Conservation (phyloP, 2,888 invertebrate species). For the Drosophila suboccidentalis region DNA sequence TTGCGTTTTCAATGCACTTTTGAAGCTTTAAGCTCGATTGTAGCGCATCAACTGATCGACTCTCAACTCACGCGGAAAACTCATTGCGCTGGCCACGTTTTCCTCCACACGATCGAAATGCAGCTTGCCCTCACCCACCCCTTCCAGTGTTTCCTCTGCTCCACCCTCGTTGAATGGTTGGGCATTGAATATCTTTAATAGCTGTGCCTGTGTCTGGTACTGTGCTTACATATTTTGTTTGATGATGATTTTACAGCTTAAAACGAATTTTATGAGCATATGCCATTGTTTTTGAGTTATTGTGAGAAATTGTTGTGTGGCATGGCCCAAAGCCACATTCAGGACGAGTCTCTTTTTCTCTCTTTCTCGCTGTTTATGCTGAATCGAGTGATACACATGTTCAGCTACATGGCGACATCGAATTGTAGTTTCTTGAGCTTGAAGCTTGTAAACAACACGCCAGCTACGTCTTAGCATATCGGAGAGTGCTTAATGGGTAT, state of each 20-base stretch:
- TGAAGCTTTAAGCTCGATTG: constrained; percentile 9
- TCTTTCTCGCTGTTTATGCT: neutral
- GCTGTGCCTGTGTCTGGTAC: constrained; percentile 39
- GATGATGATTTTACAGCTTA: constrained; percentile 85
- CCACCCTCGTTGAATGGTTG: constrained; percentile 14
- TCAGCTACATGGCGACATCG: constrained; percentile 83
- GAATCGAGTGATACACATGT: constrained; percentile 82
- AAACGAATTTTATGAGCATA: constrained; percentile 84
- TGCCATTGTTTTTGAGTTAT: constrained; percentile 83
- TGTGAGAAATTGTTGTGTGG: constrained; percentile 78
- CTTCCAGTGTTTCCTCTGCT: neutral
- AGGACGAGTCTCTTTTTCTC: constrained; percentile 8
- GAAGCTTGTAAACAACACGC: constrained; percentile 49
- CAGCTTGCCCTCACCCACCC: constrained; percentile 17
- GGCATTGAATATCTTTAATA: constrained; percentile 67
- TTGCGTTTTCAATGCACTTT: neutral
- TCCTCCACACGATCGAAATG: constrained; percentile 55
- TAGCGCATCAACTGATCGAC: constrained; percentile 64
- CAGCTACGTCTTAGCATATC: constrained; percentile 37
- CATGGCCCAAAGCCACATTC: constrained; percentile 32
- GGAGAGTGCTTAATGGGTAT: constrained; percentile 51
- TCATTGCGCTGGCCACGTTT: constrained; percentile 65
- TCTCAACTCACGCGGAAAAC: constrained; percentile 12
- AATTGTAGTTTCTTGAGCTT: constrained; percentile 56
- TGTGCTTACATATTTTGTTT: constrained; percentile 76